Evolutionary conservation across 1,140 invertebrate species (phyloP), one percentile per base, ranked within the genome.

Genomic region (Lordiphosa mommai): DNA sequence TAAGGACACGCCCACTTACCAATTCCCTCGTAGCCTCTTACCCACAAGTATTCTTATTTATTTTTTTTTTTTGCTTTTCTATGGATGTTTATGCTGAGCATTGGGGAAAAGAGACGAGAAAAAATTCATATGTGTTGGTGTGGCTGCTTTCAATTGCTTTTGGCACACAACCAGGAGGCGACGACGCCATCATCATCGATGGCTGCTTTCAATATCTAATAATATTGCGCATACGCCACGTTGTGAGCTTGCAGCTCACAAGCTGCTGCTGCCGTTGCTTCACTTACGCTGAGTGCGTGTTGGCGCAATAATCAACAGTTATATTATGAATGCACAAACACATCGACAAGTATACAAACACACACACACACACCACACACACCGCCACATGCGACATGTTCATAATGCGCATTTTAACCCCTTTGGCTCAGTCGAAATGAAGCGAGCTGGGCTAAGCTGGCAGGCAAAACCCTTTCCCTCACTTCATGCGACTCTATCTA

Each of bases 261-360:
- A 66, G 55, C 33, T 30, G 53, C 36, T 40, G 49, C 47, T 74
- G 65, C 44, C 67, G 58, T 57, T 67, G 70, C 61, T 76, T 72
- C 76, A 80, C 76, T 80, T 80, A 72, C 55, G 56, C 46, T 65
- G 76, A 82, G 71, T 82, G 77, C 77, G 71, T 80, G 76, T 80
- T 80, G 77, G 76, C 71, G 76, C 76, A 74, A 82, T 80, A 80
- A 80, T 82, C 76, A 80, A 80, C 76, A 80, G 76, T 80, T 82
- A 58, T 82, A 76, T 82, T 82, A 80, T 80, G 76, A 80, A 80
- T 80, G 76, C 71, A 82, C 66, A 72, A 69, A 50, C 68, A 74
- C 41, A 67, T 34, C 14, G 46, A 43, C 23, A 61, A 30, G 20
- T 16, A 51, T 3, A 65, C 52, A 55, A 32, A 51, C 14, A 53